phyloP scores from a whole-genome alignment of 2,797 vertebrate genomes.

The Hozukius guyotensis region DNA sequence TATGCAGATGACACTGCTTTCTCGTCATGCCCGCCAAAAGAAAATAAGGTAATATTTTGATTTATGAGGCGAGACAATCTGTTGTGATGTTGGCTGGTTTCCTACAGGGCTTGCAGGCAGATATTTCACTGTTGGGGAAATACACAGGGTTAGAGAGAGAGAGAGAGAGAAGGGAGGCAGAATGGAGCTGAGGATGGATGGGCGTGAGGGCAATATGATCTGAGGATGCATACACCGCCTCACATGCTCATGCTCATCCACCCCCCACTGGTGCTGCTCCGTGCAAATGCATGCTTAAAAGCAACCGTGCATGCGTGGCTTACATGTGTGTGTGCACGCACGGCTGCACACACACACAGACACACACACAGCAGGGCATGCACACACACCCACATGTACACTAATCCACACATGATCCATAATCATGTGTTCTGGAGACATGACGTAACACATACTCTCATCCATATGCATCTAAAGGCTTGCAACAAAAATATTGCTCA shows the following conservation, averaged over 20 bases:
- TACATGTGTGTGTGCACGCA: constrained; percentile 64
- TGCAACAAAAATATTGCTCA: constrained; percentile 4
- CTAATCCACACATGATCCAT: constrained; percentile 70
- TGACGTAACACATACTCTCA: constrained; percentile 72
- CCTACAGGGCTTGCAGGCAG: constrained; percentile 60
- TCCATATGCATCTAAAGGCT: constrained; percentile 46
- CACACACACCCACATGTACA: constrained; percentile 52
- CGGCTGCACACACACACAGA: constrained; percentile 35
- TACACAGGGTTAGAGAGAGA: constrained; percentile 44
- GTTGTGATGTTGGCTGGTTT: constrained; percentile 70
- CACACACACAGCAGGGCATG: constrained; percentile 9
- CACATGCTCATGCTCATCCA: constrained; percentile 36
- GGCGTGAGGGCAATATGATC: constrained; percentile 77
- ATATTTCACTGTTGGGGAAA: constrained; percentile 65
- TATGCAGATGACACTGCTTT: constrained; percentile 39
- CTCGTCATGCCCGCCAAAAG: constrained; percentile 44
- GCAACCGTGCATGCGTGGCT: constrained; percentile 59
- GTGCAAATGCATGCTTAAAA: constrained; percentile 64
- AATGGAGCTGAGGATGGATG: constrained; percentile 69
- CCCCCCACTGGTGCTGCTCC: constrained; percentile 37
- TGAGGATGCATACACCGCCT: constrained; percentile 63
- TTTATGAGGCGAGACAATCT: constrained; percentile 64
- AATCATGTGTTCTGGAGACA: constrained; percentile 74
- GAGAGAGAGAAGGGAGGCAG: constrained; percentile 36
- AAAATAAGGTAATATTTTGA: constrained; percentile 61